Evolutionary conservation across 1,140 invertebrate genomes (phyloP).

Genomic region (Elymnias hypermnestra): DNA sequence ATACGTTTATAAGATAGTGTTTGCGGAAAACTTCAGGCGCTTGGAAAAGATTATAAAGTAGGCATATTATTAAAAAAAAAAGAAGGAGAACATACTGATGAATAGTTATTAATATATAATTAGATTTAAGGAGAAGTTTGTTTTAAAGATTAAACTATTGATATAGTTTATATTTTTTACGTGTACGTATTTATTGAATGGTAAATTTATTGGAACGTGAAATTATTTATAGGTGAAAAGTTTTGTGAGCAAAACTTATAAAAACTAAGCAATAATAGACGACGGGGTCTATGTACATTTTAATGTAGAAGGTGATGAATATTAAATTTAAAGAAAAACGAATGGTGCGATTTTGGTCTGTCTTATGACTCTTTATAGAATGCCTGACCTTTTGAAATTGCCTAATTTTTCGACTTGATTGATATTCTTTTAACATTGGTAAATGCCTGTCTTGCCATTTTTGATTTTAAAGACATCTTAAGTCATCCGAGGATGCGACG

Average conservation of each 20-base stretch:
- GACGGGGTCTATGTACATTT: conserved; percentile 69
- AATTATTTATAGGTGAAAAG: conserved; percentile 73
- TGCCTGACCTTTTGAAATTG: conserved; percentile 49
- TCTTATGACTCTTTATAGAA: conserved; percentile 47
- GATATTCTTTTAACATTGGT: conserved; percentile 61
- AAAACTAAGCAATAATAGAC: conserved; percentile 76
- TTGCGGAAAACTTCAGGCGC: conserved; percentile 63
- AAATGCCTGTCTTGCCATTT: conserved; percentile 64
- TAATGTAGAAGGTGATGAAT: conserved; percentile 63
- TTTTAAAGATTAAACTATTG: conserved; percentile 76
- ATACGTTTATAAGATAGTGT: conserved; percentile 66
- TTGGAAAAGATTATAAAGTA: conserved; percentile 75
- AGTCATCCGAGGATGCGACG: conserved; percentile 31
- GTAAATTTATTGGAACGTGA: conserved; percentile 75
- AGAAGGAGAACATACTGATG: conserved; percentile 72
- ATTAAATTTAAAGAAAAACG: conserved; percentile 55
- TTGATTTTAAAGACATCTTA: conserved; percentile 13
- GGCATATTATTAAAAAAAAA: conserved; percentile 74
- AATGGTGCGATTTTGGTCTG: conserved; percentile 70
- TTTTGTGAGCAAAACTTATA: conserved; percentile 73
- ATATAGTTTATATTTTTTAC: conserved; percentile 77
- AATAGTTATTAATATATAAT: conserved; percentile 77
- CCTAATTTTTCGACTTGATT: conserved; percentile 59
- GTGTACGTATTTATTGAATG: conserved; percentile 76
- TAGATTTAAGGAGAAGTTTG: conserved; percentile 70